Evolutionary conservation across 2,888 invertebrate genomes (phyloP), one percentile per base, ranked within the genome.

Genomic region (Mongoloraphidia duomilia): DNA sequence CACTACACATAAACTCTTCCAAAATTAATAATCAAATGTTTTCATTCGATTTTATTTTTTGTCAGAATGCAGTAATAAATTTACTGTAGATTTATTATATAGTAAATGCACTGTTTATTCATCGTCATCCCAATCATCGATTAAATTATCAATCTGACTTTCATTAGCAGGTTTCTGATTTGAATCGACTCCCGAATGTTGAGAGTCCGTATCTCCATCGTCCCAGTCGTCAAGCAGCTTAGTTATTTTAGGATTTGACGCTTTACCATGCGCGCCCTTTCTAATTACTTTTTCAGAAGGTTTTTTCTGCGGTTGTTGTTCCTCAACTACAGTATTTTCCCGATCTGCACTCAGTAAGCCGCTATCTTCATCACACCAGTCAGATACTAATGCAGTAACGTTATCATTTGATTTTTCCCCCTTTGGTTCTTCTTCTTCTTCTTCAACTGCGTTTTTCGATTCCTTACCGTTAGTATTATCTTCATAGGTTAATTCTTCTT

Each of bases 91-190:
- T 26, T 26, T 26, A 26, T 26, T 26, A 26, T 17, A 17, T 26
- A 26, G 26, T 26, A 26, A 26, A 26, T 26, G 26, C 26, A 26
- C 26, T 26, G 39, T 38, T 39, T 65, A 65, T 8, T 67, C 67
- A 43, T 69, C 68, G 46, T 68, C 68, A 34, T 66, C 68, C 69
- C 69, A 69, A 58, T 69, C 69, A 51, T 66, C 65, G 56, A 69
- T 68, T 50, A 69, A 54, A 54, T 66, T 68, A 56, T 64, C 63
- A 13, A 69, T 67, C 13, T 64, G 61, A 48, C 60, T 63, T 33
- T 57, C 59, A 9, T 56, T 57, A 40, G 56, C 54, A 46, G 37
- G 17, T 11, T 41, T 49, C 26, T 8, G 42, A 45, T 59, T 59
- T 10, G 54, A 59, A 36, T 56, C 54, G 44, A 60, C 58, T 41